phyloP scores from a whole-genome alignment of 2,797 vertebrate genomes.

The Spatula versicolor region DNA sequence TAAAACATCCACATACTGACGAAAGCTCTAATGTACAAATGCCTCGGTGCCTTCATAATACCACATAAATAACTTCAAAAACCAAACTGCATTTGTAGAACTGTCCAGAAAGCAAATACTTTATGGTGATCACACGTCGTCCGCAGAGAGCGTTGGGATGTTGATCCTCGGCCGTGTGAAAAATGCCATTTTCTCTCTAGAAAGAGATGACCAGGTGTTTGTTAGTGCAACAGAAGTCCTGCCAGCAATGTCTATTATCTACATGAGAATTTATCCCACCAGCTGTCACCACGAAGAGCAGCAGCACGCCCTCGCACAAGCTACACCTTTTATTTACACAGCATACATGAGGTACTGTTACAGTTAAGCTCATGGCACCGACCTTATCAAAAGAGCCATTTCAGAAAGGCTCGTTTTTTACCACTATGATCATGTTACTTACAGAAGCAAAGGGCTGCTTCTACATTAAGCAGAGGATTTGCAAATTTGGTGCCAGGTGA shows the following conservation, averaged over 20 bases:
- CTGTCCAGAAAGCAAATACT: slow-evolving; percentile 78
- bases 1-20: slow-evolving; percentile 66
- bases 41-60: slow-evolving; percentile 80
- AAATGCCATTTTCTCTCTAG: slow-evolving; percentile 98
- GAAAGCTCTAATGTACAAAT: slow-evolving; percentile 69
- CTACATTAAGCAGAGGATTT: slow-evolving; percentile 26
- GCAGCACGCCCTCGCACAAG: background rate
- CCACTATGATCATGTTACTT: background rate
- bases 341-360: background rate
- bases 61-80: slow-evolving; percentile 81
- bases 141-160: slow-evolving; percentile 90
- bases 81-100: slow-evolving; percentile 59
- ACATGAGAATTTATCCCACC: background rate
- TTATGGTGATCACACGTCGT: slow-evolving; percentile 89
- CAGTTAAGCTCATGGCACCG: background rate
- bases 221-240: background rate
- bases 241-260: background rate
- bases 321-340: background rate
- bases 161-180: slow-evolving; percentile 92
- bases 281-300: background rate
- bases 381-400: background rate
- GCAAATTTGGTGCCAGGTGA: background rate
- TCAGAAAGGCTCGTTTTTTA: background rate
- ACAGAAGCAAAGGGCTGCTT: background rate
- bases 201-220: slow-evolving; percentile 30